phyloP scores from a whole-genome alignment of 2,888 invertebrate genomes.

The Lobophora halterata region DNA sequence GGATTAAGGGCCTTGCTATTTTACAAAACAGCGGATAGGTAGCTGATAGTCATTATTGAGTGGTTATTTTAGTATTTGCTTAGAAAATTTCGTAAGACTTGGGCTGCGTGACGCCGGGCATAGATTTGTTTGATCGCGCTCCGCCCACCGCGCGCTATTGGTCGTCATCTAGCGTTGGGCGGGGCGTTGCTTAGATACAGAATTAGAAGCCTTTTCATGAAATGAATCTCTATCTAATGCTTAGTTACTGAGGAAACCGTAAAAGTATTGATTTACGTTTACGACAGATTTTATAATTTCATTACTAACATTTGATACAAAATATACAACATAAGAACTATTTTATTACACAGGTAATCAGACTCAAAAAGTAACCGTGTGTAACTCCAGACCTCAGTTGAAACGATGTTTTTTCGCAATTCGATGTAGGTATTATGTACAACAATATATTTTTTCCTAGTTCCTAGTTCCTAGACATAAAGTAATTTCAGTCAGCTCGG shows the following conservation, averaged over 20 bases:
- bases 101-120: conserved; percentile 37
- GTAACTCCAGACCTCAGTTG: no score
- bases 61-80: conserved; percentile 16
- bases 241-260: conserved; percentile 14
- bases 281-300: no score
- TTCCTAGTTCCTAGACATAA: no score
- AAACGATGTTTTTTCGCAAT: no score
- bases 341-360: no score
- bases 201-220: conserved; percentile 63
- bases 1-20: conserved; percentile 22
- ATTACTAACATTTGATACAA: no score
- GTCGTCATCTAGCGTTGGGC: conserved; percentile 64
- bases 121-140: conserved; percentile 63
- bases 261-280: conserved; percentile 2
- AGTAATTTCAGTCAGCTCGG: no score
- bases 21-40: conserved; percentile 17
- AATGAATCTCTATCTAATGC: conserved; percentile 36
- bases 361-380: no score
- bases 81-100: conserved; percentile 24
- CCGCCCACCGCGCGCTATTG: conserved; percentile 72
- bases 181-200: conserved; percentile 71
- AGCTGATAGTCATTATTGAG: conserved; percentile 11
- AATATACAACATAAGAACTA: no score
- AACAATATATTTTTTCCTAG: no score
- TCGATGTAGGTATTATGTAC: no score